phyloP scores from a whole-genome alignment of 2,797 vertebrate genomes.

The Champsocephalus esox region DNA sequence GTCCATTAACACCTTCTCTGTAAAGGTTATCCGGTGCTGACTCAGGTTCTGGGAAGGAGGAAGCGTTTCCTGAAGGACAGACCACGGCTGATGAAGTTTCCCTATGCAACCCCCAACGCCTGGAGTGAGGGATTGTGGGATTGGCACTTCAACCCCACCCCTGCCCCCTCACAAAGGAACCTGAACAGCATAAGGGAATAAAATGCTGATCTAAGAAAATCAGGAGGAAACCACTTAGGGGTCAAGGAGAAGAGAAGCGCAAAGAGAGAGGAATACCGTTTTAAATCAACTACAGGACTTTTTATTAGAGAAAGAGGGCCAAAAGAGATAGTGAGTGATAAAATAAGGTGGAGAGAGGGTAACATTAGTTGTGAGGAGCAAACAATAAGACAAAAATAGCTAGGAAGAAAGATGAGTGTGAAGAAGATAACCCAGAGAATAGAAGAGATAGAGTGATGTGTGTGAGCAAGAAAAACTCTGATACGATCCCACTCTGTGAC shows the following conservation, averaged over 20 bases:
- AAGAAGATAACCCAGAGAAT: conserved; percentile 47
- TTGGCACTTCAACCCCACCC: conserved; percentile 53
- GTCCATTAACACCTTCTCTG: conserved; percentile 66
- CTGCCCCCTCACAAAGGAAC: conserved; percentile 49
- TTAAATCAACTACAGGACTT: conserved; percentile 42
- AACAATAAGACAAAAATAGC: conserved; percentile 43
- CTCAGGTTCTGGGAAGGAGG: conserved; percentile 62
- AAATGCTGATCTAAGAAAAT: conserved; percentile 67
- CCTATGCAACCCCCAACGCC: conserved; percentile 32
- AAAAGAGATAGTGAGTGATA: conserved; percentile 37
- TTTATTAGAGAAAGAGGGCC: conserved; percentile 26
- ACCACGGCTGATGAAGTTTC: conserved; percentile 36
- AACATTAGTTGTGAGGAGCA: conserved; percentile 24
- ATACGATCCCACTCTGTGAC: conserved; percentile 67
- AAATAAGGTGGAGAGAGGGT: conserved; percentile 28
- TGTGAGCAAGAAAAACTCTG: conserved; percentile 51
- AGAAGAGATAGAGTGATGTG: conserved; percentile 47
- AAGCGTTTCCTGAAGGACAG: conserved; percentile 70
- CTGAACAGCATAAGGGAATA: conserved; percentile 29
- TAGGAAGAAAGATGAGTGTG: conserved; percentile 39
- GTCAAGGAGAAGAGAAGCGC: conserved; percentile 64
- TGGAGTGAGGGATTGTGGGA: conserved; percentile 64
- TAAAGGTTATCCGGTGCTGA: conserved; percentile 71
- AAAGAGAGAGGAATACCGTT: conserved; percentile 44
- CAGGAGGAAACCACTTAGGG: conserved; percentile 44